A percentile compares a stretch with the other conserved stretches of the same genome.
phyloP scores from a whole-genome alignment of 2,888 invertebrate species.

The Pheosia gnoma region DNA sequence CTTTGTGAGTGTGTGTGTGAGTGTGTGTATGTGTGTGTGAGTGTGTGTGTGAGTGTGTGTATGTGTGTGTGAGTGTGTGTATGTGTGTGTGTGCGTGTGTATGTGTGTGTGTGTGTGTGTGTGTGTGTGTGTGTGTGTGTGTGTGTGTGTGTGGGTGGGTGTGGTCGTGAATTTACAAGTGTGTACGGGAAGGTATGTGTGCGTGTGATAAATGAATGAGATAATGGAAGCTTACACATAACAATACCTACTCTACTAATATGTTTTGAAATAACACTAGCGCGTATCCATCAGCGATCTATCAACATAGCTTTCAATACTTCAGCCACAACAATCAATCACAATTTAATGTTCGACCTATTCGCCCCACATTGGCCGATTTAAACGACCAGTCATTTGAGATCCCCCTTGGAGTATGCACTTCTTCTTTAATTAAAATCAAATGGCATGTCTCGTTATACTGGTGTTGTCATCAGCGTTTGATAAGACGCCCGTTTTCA shows the following conservation, averaged over 20 bases:
- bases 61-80: too few relatives aligned
- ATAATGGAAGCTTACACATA: too few relatives aligned
- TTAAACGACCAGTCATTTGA: conserved; percentile 45
- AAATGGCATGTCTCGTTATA: conserved; percentile 22
- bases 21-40: too few relatives aligned
- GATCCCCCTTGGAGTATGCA: conserved; percentile 25
- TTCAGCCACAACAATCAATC: conserved; percentile 66
- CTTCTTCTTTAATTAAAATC: conserved; percentile 15
- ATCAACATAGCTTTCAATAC: conserved; percentile 61
- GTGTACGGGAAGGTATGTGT: too few relatives aligned
- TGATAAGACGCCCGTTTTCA: conserved; percentile 48
- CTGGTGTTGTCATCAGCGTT: conserved; percentile 34
- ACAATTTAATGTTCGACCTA: conserved; percentile 70
- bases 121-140: too few relatives aligned
- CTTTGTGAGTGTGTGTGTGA: too few relatives aligned
- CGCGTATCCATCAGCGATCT: conserved; percentile 61
- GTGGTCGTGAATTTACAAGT: too few relatives aligned
- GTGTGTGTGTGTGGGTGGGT: too few relatives aligned
- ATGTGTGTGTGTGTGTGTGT: too few relatives aligned
- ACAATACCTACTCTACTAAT: neutral
- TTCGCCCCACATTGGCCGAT: conserved; percentile 62
- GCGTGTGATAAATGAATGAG: too few relatives aligned
- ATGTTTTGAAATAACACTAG: conserved; percentile 69
- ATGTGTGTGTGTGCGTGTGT: too few relatives aligned
- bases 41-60: too few relatives aligned